These are phyloP conservation scores for Trigoniulus corallinus DNA, from an alignment of 1,140 invertebrate genomes.

Conservation along the genomic window DNA sequence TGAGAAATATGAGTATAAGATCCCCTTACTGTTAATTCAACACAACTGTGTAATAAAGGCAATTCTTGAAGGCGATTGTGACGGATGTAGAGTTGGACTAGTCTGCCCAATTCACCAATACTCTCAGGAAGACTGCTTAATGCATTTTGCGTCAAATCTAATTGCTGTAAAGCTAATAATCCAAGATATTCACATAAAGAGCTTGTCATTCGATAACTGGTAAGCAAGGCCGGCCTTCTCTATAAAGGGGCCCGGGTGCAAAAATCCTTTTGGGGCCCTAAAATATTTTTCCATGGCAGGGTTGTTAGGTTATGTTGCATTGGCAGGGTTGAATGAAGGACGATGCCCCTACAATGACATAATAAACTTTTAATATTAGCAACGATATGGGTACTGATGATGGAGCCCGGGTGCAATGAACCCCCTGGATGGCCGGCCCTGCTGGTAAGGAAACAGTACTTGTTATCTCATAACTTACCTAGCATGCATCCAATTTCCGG, in stretches of 20 bases:
- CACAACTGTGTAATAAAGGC: slow-evolving; percentile 25
- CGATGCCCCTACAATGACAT: not conserved
- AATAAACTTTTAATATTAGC: not conserved
- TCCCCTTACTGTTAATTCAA: slow-evolving; percentile 23
- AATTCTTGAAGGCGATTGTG: slow-evolving; percentile 45
- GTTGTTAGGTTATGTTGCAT: too few species aligned
- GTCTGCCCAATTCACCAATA: slow-evolving; percentile 55
- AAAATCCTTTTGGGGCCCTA: too few species aligned
- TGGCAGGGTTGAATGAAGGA: too few species aligned
- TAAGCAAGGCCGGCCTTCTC: too few species aligned
- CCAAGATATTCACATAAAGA: slow-evolving; percentile 1
- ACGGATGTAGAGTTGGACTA: slow-evolving; percentile 60
- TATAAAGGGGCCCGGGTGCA: too few species aligned
- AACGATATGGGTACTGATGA: not conserved
- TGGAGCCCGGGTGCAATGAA: too few species aligned
- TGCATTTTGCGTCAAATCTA: slow-evolving; percentile 62
- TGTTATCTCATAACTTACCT: slow-evolving; percentile 22
- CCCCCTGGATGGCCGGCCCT: too few species aligned
- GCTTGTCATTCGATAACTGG: too few species aligned
- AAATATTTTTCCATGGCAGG: too few species aligned
- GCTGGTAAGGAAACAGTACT: slow-evolving; percentile 8
- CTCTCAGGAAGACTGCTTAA: slow-evolving; percentile 48
- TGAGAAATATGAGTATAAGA: not conserved
- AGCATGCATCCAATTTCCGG: slow-evolving; percentile 37
- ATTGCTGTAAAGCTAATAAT: slow-evolving; percentile 37